phyloP scores from a whole-genome alignment of 2,797 vertebrate species.

The Trematomus bernacchii region DNA sequence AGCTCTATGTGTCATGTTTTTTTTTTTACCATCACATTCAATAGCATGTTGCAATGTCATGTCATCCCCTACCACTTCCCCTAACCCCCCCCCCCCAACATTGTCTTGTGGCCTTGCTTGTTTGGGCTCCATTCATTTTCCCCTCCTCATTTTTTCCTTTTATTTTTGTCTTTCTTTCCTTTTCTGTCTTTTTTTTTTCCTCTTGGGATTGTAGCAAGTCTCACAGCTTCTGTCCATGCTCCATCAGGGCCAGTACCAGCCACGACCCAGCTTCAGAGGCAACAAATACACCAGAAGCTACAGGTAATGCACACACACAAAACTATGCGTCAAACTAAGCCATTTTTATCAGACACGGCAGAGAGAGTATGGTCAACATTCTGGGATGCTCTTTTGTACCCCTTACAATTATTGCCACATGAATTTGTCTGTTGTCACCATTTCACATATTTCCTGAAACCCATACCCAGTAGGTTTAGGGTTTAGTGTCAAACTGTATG shows the following conservation, averaged over 20 bases:
- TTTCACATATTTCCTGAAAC: constrained; percentile 16
- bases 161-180: constrained; percentile 68
- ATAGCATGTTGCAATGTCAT: constrained; percentile 60
- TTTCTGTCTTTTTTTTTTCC: constrained; percentile 65
- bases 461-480: constrained; percentile 33
- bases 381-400: neutral
- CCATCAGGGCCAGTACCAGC: constrained; percentile 99
- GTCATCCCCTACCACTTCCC: constrained; percentile 5
- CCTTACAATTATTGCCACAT: neutral
- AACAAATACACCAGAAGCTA: constrained; percentile 99
- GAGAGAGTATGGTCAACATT: neutral
- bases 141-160: constrained; percentile 82
- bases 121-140: constrained; percentile 85
- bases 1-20: constrained; percentile 66
- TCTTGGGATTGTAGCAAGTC: constrained; percentile 93
- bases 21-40: constrained; percentile 71
- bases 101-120: constrained; percentile 79
- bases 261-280: constrained; percentile 98
- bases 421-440: constrained; percentile 12
- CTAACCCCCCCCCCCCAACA: constrained; percentile 37
- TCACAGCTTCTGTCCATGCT: constrained; percentile 99
- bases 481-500: constrained; percentile 57
- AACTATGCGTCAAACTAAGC: neutral
- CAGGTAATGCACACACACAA: constrained; percentile 85
- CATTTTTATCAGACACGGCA: neutral